Evolutionary conservation across 2,113 vertebrate genomes (phyloP).

Genomic region (Lota lota): DNA sequence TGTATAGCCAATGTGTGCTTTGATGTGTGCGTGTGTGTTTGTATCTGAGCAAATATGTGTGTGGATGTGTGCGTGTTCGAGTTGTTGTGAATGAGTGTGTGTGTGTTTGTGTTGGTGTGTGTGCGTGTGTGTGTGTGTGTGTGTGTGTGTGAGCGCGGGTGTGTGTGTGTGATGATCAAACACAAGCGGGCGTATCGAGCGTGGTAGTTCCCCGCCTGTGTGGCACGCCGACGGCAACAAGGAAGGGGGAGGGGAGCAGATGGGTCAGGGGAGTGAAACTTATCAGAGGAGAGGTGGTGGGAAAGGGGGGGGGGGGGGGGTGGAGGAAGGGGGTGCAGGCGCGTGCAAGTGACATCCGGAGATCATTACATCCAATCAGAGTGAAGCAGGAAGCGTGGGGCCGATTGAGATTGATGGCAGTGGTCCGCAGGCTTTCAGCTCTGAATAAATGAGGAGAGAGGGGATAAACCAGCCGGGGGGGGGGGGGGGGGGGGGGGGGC

Average conservation of each 20-base stretch:
- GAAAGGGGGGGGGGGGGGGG: constrained; percentile 21
- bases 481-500: too few relatives aligned
- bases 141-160: not conserved
- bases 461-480: too few relatives aligned
- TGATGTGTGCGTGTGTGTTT: too few relatives aligned
- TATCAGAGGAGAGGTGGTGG: constrained; percentile 58
- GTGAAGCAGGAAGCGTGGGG: constrained; percentile 50
- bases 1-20: too few relatives aligned
- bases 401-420: constrained; percentile 65
- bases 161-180: not conserved
- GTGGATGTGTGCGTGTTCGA: too few relatives aligned
- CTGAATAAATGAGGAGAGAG: constrained; percentile 64
- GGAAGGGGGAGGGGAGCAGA: constrained; percentile 44
- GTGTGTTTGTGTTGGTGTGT: too few relatives aligned
- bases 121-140: too few relatives aligned
- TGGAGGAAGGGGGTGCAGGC: not conserved
- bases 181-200: not conserved
- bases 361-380: constrained; percentile 73
- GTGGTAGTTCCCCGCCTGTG: constrained; percentile 55
- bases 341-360: constrained; percentile 55
- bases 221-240: too few relatives aligned
- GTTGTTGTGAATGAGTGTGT: too few relatives aligned
- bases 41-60: too few relatives aligned
- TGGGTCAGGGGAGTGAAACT: constrained; percentile 58
- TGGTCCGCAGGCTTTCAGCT: constrained; percentile 55